Conservation (phyloP, 2,888 invertebrate species). For the Opisthograptis luteolata region DNA sequence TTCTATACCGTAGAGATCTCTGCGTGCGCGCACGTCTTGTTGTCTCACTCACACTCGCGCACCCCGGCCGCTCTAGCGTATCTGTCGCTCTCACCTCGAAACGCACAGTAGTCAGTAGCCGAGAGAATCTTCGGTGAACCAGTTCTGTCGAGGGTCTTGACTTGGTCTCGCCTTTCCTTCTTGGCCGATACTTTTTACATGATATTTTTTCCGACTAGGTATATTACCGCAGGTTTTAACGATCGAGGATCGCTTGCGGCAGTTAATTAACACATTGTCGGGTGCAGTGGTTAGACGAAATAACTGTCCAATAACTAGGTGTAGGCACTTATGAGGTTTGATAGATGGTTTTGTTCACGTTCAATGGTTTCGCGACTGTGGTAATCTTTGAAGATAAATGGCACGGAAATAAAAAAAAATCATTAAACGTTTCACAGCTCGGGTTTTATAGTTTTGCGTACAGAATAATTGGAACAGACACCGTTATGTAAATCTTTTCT, state of each 20-base stretch:
- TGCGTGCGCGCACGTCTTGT: slow-evolving; percentile 64
- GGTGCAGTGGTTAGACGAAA: slow-evolving; percentile 52
- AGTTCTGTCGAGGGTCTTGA: slow-evolving; percentile 76
- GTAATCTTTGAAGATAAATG: slow-evolving; percentile 20
- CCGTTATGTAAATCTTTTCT: not conserved
- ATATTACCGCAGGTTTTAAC: slow-evolving; percentile 70
- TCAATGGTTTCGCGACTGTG: slow-evolving; percentile 20
- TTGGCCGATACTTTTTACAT: slow-evolving; percentile 67
- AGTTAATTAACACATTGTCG: slow-evolving; percentile 69
- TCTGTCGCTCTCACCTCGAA: slow-evolving; percentile 41
- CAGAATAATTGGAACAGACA: too few species aligned
- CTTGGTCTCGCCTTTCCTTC: slow-evolving; percentile 72
- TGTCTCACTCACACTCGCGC: slow-evolving; percentile 15
- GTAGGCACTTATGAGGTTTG: slow-evolving; percentile 27
- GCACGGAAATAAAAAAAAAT: not conserved
- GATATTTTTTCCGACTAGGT: slow-evolving; percentile 65
- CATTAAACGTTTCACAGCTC: too few species aligned
- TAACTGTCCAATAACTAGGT: slow-evolving; percentile 36
- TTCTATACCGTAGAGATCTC: slow-evolving; percentile 64
- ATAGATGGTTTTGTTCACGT: slow-evolving; percentile 29
- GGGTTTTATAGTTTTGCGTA: too few species aligned
- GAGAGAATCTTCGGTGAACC: slow-evolving; percentile 72
- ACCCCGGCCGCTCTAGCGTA: slow-evolving; percentile 8
- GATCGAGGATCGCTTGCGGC: slow-evolving; percentile 64
- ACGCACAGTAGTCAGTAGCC: slow-evolving; percentile 79